Conservation (phyloP, 1,140 invertebrate genomes). For the Varroa destructor region DNA sequence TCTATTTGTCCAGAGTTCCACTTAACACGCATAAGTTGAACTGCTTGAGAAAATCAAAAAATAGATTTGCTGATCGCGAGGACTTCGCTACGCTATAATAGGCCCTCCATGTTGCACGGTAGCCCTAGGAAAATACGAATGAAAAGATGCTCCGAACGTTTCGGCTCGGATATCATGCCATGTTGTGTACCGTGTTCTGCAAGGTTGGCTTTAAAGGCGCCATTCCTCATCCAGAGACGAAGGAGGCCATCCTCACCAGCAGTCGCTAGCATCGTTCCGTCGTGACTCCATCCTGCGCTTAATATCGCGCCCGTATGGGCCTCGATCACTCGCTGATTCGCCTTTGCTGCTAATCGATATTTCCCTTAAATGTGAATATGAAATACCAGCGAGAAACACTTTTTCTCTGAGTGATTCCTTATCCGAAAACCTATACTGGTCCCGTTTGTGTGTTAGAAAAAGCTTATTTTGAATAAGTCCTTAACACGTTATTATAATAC, state of each 20-base stretch:
- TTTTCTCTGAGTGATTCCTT: no score
- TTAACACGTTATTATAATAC: no score
- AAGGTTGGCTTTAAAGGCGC: slow-evolving; percentile 80
- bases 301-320: slow-evolving; percentile 80
- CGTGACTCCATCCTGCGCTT: slow-evolving; percentile 65
- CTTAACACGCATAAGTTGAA: no score
- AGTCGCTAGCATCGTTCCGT: slow-evolving; percentile 76
- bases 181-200: slow-evolving; percentile 52
- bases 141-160: no score
- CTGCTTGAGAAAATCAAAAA: no score
- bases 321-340: slow-evolving; percentile 44
- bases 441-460: no score
- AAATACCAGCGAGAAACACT: not conserved
- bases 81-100: no score
- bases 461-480: no score
- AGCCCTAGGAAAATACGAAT: slow-evolving; percentile 60
- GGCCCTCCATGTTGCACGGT: slow-evolving; percentile 52
- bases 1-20: no score
- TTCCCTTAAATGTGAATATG: not conserved
- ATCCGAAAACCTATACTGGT: no score
- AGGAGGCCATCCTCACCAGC: slow-evolving; percentile 90
- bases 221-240: slow-evolving; percentile 91
- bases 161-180: slow-evolving; percentile 41
- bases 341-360: slow-evolving; percentile 1
- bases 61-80: no score